A percentile compares a stretch with the other conserved stretches of the same genome.
phyloP scores from a whole-genome alignment of 2,888 invertebrate genomes.

The Endotricha flammealis region DNA sequence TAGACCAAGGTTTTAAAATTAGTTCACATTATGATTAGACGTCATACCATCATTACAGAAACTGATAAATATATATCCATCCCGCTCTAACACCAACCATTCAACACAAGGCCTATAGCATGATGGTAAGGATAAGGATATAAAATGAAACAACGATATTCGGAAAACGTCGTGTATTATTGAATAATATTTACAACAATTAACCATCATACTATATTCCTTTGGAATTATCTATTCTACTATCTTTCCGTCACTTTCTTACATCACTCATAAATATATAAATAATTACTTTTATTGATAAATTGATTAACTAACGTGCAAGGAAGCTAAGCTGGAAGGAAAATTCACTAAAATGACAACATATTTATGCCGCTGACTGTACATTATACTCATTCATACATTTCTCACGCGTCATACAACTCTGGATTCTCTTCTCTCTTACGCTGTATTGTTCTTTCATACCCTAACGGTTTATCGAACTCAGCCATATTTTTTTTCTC shows the following conservation, averaged over 20 bases:
- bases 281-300: too few relatives aligned
- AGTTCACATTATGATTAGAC: too few relatives aligned
- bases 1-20: too few relatives aligned
- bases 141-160: slow-evolving; percentile 61
- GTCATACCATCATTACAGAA: too few relatives aligned
- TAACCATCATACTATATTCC: slow-evolving; percentile 73
- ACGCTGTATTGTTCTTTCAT: slow-evolving; percentile 39
- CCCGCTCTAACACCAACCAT: too few relatives aligned
- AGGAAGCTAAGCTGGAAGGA: too few relatives aligned
- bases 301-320: too few relatives aligned
- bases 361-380: too few relatives aligned
- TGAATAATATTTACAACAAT: slow-evolving; percentile 50
- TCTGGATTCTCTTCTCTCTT: slow-evolving; percentile 47
- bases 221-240: slow-evolving; percentile 6
- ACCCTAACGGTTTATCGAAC: slow-evolving; percentile 47
- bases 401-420: slow-evolving; percentile 51
- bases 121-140: slow-evolving; percentile 58
- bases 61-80: too few relatives aligned
- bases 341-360: too few relatives aligned
- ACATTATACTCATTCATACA: slow-evolving; percentile 13
- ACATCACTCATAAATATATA: not conserved
- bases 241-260: slow-evolving; percentile 13
- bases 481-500: too few relatives aligned
- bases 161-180: slow-evolving; percentile 50
- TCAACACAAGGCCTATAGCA: slow-evolving; percentile 48